Evolutionary conservation across 2,888 invertebrate genomes (phyloP).

Genomic region (Aproaerema taeniolella): DNA sequence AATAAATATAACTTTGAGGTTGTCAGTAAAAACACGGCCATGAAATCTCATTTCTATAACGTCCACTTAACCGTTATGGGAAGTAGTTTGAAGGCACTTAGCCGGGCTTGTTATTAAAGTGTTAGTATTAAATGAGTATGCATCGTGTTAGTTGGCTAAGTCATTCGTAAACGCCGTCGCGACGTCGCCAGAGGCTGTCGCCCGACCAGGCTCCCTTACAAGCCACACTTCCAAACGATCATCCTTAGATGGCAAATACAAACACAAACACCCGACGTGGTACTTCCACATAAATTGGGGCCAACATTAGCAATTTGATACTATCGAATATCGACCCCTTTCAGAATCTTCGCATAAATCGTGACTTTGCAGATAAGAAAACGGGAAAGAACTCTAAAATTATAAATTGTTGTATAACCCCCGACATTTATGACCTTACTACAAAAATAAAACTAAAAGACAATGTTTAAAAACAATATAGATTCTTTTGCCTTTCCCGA

Average conservation of each 20-base stretch:
- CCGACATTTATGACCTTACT: too few relatives aligned
- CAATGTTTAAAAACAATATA: too few relatives aligned
- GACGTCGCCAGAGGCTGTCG: constrained; percentile 37
- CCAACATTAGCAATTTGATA: neutral
- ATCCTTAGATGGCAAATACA: constrained; percentile 5
- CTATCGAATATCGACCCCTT: neutral
- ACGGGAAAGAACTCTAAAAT: too few relatives aligned
- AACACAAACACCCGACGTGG: neutral
- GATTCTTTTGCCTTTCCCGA: too few relatives aligned
- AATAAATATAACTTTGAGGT: too few relatives aligned
- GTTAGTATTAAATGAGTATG: neutral
- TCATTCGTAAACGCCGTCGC: constrained; percentile 24
- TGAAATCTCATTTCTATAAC: neutral
- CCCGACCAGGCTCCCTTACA: constrained; percentile 29
- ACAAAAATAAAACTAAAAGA: too few relatives aligned
- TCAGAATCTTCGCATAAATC: neutral
- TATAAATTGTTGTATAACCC: too few relatives aligned
- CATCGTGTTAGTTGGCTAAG: constrained; percentile 10
- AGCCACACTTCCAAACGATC: constrained; percentile 14
- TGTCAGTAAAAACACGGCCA: neutral
- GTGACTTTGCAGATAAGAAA: neutral
- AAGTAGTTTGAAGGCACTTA: neutral
- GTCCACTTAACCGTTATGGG: too few relatives aligned
- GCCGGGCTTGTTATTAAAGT: neutral
- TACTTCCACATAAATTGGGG: neutral